These are phyloP conservation scores for Amia ocellicauda DNA, from an alignment of 2,113 vertebrate species.

Conservation along the genomic window DNA sequence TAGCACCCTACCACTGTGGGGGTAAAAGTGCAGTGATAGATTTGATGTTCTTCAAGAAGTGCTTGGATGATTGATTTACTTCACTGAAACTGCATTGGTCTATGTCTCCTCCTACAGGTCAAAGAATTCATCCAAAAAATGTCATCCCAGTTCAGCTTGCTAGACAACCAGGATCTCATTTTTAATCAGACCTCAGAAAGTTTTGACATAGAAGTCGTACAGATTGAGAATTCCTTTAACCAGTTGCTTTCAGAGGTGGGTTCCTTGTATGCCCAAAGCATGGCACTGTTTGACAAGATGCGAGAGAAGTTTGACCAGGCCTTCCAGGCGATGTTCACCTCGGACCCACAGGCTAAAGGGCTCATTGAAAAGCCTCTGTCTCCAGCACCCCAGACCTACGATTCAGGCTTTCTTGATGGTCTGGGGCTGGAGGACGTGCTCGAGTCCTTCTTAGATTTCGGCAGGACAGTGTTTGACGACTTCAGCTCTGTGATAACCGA, in stretches of 20 bases:
- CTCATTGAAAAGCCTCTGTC: conserved; percentile 37
- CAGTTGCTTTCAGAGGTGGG: conserved; percentile 58
- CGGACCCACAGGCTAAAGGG: conserved; percentile 45
- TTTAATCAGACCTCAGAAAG: conserved; percentile 44
- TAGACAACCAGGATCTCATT: conserved; percentile 48
- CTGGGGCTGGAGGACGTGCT: conserved; percentile 70
- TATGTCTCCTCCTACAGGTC: conserved; percentile 54
- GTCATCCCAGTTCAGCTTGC: conserved; percentile 61
- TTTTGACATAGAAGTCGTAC: conserved; percentile 59
- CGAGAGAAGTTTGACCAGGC: conserved; percentile 68
- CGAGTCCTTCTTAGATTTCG: conserved; percentile 76
- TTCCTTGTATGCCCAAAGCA: conserved; percentile 67
- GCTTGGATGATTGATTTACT: not conserved
- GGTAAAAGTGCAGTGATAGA: too few species aligned
- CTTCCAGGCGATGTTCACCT: conserved; percentile 71
- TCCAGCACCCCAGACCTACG: conserved; percentile 45
- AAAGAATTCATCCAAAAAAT: conserved; percentile 73
- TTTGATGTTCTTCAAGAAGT: not conserved
- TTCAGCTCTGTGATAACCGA: conserved; percentile 70
- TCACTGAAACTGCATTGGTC: not conserved
- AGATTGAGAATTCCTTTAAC: conserved; percentile 71
- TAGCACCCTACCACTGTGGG: not conserved
- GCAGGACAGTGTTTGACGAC: conserved; percentile 70
- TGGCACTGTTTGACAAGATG: conserved; percentile 69
- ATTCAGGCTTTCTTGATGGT: conserved; percentile 52